Percentiles rank a stretch among this genome's conserved stretches.
These are phyloP conservation scores for Coregonus sp. DNA, from an alignment of 2,797 vertebrate genomes.

Conservation along the genomic window DNA sequence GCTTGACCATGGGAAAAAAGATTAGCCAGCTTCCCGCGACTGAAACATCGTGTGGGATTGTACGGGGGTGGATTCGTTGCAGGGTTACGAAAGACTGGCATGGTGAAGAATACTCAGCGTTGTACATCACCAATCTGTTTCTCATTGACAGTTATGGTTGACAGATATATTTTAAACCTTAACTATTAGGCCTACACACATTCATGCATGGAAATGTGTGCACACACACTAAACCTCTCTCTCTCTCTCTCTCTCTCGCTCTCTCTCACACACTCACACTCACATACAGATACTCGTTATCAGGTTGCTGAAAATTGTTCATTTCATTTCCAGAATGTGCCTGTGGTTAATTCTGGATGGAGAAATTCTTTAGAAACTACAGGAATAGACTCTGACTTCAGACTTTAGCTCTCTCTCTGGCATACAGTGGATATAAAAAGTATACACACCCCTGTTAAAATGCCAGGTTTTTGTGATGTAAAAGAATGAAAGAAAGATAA, in stretches of 20 bases:
- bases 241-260: background rate
- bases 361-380: background rate
- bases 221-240: conserved; percentile 15
- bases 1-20: conserved; percentile 76
- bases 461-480: too few species aligned
- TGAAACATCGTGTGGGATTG: conserved; percentile 59
- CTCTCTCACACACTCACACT: background rate
- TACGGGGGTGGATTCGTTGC: conserved; percentile 53
- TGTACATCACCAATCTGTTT: conserved; percentile 32
- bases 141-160: background rate
- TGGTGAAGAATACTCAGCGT: conserved; percentile 30
- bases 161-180: background rate
- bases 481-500: too few species aligned
- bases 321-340: conserved; percentile 72
- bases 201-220: background rate
- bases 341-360: conserved; percentile 74
- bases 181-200: background rate
- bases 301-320: conserved; percentile 55
- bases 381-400: background rate
- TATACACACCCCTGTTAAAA: too few species aligned
- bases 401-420: background rate
- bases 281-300: conserved; percentile 29
- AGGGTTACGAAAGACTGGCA: conserved; percentile 44
- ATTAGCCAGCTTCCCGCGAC: conserved; percentile 70
- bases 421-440: background rate